A percentile compares a stretch with the other conserved stretches of the same genome.
Conservation (phyloP, 2,888 invertebrate genomes). For the Dinocampus coccinellae region DNA sequence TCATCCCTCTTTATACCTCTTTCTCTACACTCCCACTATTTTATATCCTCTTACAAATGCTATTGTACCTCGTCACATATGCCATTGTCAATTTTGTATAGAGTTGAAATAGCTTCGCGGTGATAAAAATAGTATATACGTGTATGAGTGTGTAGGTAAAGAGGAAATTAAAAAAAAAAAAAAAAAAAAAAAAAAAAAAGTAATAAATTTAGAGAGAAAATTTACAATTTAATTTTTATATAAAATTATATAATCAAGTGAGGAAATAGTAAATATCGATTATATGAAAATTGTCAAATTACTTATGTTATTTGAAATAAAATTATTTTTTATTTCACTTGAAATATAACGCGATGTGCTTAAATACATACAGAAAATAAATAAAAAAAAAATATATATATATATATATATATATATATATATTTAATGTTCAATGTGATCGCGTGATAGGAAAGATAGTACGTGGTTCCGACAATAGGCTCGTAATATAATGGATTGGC, state of each 20-base stretch:
- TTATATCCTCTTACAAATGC: conserved; percentile 1
- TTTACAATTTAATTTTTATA: not conserved
- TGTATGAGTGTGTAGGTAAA: not conserved
- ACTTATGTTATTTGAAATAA: conserved; percentile 45
- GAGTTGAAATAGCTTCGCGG: conserved; percentile 33
- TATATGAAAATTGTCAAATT: conserved; percentile 53
- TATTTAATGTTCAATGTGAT: conserved; percentile 47
- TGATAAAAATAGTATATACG: conserved; percentile 41
- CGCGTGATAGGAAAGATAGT: conserved; percentile 62
- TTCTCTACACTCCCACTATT: not conserved
- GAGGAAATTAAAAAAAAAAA: not conserved
- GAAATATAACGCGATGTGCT: conserved; percentile 13
- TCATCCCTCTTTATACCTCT: not conserved
- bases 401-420: too few species aligned
- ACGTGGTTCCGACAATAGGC: conserved; percentile 53
- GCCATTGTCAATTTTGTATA: conserved; percentile 48
- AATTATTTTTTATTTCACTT: conserved; percentile 41
- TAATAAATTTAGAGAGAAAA: not conserved
- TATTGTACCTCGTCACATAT: conserved; percentile 29
- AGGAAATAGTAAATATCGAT: conserved; percentile 44
- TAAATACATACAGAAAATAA: not conserved
- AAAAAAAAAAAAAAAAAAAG: not conserved
- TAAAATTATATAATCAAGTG: not conserved
- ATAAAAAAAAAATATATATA: conserved; percentile 21
- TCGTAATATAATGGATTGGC: conserved; percentile 60